Evolutionary conservation across 2,797 vertebrate species (phyloP), one percentile per base, ranked within the genome.

Genomic region (Florisuga fusca): DNA sequence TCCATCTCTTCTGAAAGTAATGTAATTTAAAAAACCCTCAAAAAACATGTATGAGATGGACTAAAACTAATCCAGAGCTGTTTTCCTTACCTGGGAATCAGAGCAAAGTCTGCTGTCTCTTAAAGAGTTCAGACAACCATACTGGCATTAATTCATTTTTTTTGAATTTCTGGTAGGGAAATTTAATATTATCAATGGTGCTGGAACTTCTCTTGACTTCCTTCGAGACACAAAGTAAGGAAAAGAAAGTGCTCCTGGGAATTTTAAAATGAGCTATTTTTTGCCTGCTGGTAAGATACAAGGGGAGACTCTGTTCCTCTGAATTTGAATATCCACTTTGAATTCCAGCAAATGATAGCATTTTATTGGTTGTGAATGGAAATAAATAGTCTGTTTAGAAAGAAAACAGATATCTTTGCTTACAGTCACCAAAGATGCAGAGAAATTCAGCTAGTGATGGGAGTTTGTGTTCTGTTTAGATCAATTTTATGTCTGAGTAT

Each of bases 121-220:
- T 62, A 48, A 84, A 74, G 64, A 36, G 20, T 63, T 54, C 34
- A 84, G 66, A 61, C 13, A 72, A 23, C 27, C 45, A 7, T 64
- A 23, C 9, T 51, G 21, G 13, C 29, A 67, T 88, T 83, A 76
- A 31, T 15, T 64, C n/a, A n/a, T n/a, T n/a, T n/a, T n/a, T n/a
- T n/a, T n/a, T n/a, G n/a, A n/a, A n/a, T n/a, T 84, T 17, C 34
- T 3, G 1, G 9, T 75, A 64, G 43, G n/a, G 59, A 72, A 87
- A 64, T 20, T 27, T n/a, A 27, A 31, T 87, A 58, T 79, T 88
- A 59, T 86, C 59, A 53, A 18, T 76, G 59, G 53, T 91, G 63
- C 80, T 84, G 91, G 74, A 88, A 59, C 59, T 76, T 38, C 51
- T 73, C 53, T 81, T 90, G 69, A 58, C 55, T 93, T 84, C 43